Conservation (phyloP, 2,113 vertebrate genomes). For the Coreoperca whiteheadi region DNA sequence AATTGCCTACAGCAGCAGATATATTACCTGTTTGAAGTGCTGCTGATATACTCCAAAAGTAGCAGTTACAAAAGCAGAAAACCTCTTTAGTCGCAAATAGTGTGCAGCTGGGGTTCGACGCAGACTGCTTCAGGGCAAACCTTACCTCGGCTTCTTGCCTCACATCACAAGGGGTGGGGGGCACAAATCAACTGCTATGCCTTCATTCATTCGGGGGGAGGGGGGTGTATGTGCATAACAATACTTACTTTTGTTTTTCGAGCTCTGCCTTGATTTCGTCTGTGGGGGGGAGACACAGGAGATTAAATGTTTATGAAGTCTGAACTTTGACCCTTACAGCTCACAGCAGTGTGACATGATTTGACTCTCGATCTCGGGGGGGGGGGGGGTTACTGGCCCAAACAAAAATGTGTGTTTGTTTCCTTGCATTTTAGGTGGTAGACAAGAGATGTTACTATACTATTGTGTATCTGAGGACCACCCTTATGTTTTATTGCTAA, state of each 20-base stretch:
- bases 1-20: not conserved
- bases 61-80: slow-evolving; percentile 15
- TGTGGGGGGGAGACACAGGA: slow-evolving; percentile 76
- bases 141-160: not conserved
- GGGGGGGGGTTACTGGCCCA: not conserved
- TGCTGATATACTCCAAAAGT: slow-evolving; percentile 1
- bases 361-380: not conserved
- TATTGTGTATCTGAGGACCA: too few relatives aligned
- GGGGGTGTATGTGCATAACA: not conserved
- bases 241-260: slow-evolving; percentile 91
- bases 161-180: not conserved
- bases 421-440: not conserved
- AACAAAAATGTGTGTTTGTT: not conserved
- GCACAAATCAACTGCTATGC: not conserved
- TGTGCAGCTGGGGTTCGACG: not conserved
- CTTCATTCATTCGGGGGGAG: not conserved
- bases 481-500: not conserved
- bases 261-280: slow-evolving; percentile 95
- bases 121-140: slow-evolving; percentile 16
- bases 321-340: slow-evolving; percentile 36
- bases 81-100: slow-evolving; percentile 37
- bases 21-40: slow-evolving; percentile 1
- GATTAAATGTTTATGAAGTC: slow-evolving; percentile 29
- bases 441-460: not conserved
- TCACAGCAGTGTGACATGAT: not conserved